Conservation (phyloP, 2,797 vertebrate genomes). For the Catharus ustulatus region DNA sequence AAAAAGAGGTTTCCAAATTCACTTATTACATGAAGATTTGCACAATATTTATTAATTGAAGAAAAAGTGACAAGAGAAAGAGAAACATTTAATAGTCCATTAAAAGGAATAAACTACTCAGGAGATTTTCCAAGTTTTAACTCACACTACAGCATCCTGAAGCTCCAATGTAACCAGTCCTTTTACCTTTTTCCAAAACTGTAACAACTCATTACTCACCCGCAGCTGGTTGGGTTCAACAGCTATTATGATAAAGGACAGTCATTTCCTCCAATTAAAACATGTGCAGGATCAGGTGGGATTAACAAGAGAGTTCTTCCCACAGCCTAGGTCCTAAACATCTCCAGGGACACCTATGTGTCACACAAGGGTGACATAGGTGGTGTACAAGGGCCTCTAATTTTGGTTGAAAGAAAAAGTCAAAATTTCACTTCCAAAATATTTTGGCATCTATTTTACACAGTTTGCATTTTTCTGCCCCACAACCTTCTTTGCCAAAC, state of each 20-base stretch:
- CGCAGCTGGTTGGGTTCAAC: background rate
- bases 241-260: background rate
- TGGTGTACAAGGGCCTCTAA: background rate
- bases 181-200: background rate
- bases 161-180: background rate
- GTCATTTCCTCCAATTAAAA: background rate
- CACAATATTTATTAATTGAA: background rate
- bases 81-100: background rate
- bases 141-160: background rate
- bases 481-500: background rate
- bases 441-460: background rate
- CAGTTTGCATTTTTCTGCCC: background rate
- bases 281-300: background rate
- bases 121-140: background rate
- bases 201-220: background rate
- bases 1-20: background rate
- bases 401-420: background rate
- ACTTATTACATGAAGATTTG: background rate
- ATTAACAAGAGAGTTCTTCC: background rate
- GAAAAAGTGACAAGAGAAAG: background rate
- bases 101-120: background rate
- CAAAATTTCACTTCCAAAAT: background rate
- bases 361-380: too few species aligned
- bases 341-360: background rate
- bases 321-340: background rate